Base-by-base conservation (phyloP, 2,797 vertebrate genomes). In the Gorsachius magnificus region DNA sequence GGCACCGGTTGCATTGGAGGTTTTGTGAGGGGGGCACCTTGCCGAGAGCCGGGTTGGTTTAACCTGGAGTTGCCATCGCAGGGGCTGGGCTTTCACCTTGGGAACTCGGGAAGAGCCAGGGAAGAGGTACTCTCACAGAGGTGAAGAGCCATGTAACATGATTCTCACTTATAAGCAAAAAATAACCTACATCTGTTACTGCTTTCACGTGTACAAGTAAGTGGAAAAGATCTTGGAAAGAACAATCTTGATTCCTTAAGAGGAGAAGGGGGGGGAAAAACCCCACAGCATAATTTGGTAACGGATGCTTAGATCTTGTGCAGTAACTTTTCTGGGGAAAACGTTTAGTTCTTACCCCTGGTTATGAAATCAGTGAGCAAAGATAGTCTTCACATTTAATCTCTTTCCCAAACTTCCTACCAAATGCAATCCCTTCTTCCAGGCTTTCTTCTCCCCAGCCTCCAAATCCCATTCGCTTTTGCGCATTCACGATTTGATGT, bases 151-250 rank as follows among this genome's bases (percentile, higher is more conserved):
- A 0, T 2, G 50, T 16, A 61, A 61, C 0, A 13, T 17, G 89
- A 57, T 90, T 90, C 86, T 70, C 81, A 31, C 78, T 64, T 13
- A 6, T 26, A 22, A 90, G 86, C 64, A 80, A 77, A 91, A 96
- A 96, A 95, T 96, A 95, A 89, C 83, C 75, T 65, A 81, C 93
- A 69, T 90, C 92, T 95, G 94, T 71, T 86, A 25, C 63, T 66
- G 80, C 69, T 50, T 64, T 86, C 83, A 45, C 5, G 9, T 90
- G 83, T 68, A 5, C 29, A 2, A 76, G 87, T 35, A 17, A 82
- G 89, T n/a, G 16, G 70, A 31, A 41, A 36, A 79, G 80, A 89
- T 87, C 92, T 94, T 89, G 96, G 94, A 92, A 90, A 80, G 96
- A 80, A 54, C 19, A 77, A n/a, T 50, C 45, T 91, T 13, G 63